Conservation (phyloP, 2,113 vertebrate genomes). For the Pollimyrus isidori region DNA sequence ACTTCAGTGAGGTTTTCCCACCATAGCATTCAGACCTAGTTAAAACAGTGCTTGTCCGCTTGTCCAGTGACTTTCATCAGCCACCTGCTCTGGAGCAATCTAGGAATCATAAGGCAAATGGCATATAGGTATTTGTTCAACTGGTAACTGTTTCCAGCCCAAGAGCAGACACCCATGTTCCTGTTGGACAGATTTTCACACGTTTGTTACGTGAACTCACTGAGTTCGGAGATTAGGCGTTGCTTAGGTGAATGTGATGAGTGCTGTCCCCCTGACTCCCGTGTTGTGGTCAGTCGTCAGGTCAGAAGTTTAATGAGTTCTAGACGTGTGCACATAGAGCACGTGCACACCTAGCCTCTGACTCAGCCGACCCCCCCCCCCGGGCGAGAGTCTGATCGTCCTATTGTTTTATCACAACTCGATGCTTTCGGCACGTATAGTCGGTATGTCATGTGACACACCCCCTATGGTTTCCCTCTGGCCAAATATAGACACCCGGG, state of each 20-base stretch:
- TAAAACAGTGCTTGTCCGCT: neutral
- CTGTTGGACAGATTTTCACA: neutral
- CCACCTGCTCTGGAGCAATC: neutral
- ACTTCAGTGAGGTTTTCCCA: neutral
- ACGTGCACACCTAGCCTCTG: constrained; percentile 39
- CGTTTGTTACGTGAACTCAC: neutral
- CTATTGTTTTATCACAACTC: constrained; percentile 47
- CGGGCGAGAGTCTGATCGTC: constrained; percentile 27
- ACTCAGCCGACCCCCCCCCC: constrained; percentile 32
- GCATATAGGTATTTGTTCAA: neutral
- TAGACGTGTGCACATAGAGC: constrained; percentile 43
- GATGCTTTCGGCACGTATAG: constrained; percentile 46
- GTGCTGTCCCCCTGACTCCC: neutral
- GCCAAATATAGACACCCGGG: constrained; percentile 7
- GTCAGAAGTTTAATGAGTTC: constrained; percentile 55
- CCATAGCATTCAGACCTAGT: neutral
- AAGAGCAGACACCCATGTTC: neutral
- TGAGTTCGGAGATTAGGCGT: neutral
- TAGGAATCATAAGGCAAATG: neutral
- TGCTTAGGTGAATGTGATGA: neutral
- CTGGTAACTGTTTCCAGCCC: neutral
- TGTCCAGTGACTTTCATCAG: neutral
- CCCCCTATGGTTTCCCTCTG: neutral
- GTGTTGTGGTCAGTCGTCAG: constrained; percentile 16
- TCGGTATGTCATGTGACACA: constrained; percentile 18